Evolutionary conservation across 1,140 invertebrate genomes (phyloP).

Genomic region (Nasonia longicornis): DNA sequence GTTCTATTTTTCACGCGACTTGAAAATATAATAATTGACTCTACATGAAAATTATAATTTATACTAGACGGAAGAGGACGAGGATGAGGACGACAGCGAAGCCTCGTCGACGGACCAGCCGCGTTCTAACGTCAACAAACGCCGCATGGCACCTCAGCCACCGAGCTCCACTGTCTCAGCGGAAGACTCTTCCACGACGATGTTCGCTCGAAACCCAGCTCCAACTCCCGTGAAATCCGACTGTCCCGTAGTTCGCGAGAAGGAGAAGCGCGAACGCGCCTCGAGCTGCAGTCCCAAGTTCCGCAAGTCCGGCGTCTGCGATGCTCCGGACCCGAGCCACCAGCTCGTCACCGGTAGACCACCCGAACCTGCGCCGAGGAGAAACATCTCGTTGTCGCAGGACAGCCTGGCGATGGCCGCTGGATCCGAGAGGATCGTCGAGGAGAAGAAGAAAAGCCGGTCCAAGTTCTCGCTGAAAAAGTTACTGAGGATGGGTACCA

Average conservation of each 20-base stretch:
- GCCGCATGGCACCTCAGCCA: slow-evolving; percentile 76
- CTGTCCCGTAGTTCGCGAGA: slow-evolving; percentile 79
- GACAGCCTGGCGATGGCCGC: slow-evolving; percentile 72
- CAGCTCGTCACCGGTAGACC: slow-evolving; percentile 55
- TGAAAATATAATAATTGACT: neutral
- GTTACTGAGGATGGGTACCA: slow-evolving; percentile 81
- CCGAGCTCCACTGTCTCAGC: slow-evolving; percentile 54
- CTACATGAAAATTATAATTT: neutral
- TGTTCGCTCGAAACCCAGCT: slow-evolving; percentile 73
- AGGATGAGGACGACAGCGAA: slow-evolving; percentile 47
- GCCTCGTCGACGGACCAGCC: slow-evolving; percentile 9
- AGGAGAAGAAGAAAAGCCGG: slow-evolving; percentile 75
- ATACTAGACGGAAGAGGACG: slow-evolving; percentile 26
- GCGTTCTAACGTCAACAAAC: slow-evolving; percentile 65
- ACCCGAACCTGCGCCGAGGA: slow-evolving; percentile 75
- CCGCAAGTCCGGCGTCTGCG: slow-evolving; percentile 63
- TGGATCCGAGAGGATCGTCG: slow-evolving; percentile 56
- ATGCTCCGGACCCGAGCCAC: slow-evolving; percentile 57
- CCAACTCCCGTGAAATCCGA: slow-evolving; percentile 64
- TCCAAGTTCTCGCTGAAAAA: slow-evolving; percentile 85
- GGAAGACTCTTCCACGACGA: slow-evolving; percentile 65
- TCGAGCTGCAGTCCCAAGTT: slow-evolving; percentile 77
- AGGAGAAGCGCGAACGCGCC: slow-evolving; percentile 79
- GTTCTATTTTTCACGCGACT: neutral
- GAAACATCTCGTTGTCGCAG: slow-evolving; percentile 78